Base-by-base conservation (phyloP, 2,888 invertebrate species). In the Pegoplata infirma region DNA sequence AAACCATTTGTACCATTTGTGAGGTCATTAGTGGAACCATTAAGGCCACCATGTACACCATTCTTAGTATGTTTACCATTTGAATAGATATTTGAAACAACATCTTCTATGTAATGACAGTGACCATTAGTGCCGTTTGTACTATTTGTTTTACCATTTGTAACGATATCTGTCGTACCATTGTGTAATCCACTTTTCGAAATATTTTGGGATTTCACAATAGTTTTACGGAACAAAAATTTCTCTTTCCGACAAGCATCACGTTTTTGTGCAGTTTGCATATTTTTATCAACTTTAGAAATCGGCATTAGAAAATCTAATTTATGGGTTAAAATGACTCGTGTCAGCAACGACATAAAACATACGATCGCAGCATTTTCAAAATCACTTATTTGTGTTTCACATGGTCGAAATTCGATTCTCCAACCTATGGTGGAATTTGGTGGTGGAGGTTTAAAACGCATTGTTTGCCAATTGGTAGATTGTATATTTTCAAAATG, bases 401-500 rank as follows among this genome's bases (percentile, higher is more conserved):
- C 98, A 89, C 98, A 98, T 44, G 99, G 99, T 28, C 99, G 93
- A 91, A 99, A 99, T 91, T 99, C 99, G 1, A 99, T 99, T 82
- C 99, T 92, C 99, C 99, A 99, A 32, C 99, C 99, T 86, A 99
- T 99, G 59, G 96, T 92, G 7, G 97, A 97, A 88, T 97, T 94
- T 0, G 98, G 98, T 19, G 98, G 98, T 51, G 99, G 98, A 32
- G 98, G 98, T 91, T 99, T 99, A 91, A 99, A 99, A 49, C 98
- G 92, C 98, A 99, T 98, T 28, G 98, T 98, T 91, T 98, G 98
- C 99, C 99, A 99, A 91, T 99, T 99, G 32, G 98, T 99, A 0
- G 98, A 98, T 88, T 99, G 98, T 83, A 99, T 98, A 88, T 98
- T 99, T 96, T 99, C 99, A 91, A 99, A 99, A 90, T 99, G 99